Percentiles rank a stretch among this genome's conserved stretches.
Evolutionary conservation across 2,888 invertebrate genomes (phyloP).

Genomic region (Cordilura impudica): DNA sequence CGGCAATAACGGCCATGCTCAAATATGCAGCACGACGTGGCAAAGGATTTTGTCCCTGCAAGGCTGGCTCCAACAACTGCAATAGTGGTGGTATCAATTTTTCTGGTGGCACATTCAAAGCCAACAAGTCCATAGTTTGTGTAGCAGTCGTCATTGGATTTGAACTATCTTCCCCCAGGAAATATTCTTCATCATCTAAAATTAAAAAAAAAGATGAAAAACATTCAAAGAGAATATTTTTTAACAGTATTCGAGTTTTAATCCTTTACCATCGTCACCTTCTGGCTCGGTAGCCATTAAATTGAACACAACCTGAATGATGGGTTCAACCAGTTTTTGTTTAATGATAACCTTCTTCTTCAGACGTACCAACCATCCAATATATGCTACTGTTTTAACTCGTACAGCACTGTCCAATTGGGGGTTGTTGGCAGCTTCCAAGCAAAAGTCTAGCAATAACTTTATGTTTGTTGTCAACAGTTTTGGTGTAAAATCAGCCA

Average conservation of each 20-base stretch:
- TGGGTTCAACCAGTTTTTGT: constrained; percentile 84
- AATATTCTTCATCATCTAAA: constrained; percentile 82
- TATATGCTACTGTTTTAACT: constrained; percentile 83
- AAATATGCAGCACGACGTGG: constrained; percentile 86
- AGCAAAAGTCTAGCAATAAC: constrained; percentile 82
- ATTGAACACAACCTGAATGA: constrained; percentile 83
- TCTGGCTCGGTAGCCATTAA: constrained; percentile 83
- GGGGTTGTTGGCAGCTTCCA: constrained; percentile 81
- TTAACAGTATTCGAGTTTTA: neutral
- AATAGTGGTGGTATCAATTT: constrained; percentile 86
- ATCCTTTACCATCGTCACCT: constrained; percentile 81
- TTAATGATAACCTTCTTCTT: constrained; percentile 86
- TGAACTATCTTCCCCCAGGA: constrained; percentile 82
- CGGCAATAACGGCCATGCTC: constrained; percentile 86
- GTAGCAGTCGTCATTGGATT: constrained; percentile 84
- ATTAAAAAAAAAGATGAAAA: neutral
- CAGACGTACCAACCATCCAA: constrained; percentile 83
- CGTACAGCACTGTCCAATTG: constrained; percentile 81
- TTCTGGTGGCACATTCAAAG: constrained; percentile 86
- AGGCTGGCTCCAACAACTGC: constrained; percentile 82
- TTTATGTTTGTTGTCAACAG: constrained; percentile 81
- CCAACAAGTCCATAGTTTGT: constrained; percentile 86
- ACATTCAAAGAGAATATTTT: neutral
- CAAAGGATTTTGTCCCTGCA: constrained; percentile 81
- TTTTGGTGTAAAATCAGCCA: constrained; percentile 75